Percentiles rank a stretch among this genome's conserved stretches.
phyloP scores from a whole-genome alignment of 2,888 invertebrate species.

The Frankliniella fusca region DNA sequence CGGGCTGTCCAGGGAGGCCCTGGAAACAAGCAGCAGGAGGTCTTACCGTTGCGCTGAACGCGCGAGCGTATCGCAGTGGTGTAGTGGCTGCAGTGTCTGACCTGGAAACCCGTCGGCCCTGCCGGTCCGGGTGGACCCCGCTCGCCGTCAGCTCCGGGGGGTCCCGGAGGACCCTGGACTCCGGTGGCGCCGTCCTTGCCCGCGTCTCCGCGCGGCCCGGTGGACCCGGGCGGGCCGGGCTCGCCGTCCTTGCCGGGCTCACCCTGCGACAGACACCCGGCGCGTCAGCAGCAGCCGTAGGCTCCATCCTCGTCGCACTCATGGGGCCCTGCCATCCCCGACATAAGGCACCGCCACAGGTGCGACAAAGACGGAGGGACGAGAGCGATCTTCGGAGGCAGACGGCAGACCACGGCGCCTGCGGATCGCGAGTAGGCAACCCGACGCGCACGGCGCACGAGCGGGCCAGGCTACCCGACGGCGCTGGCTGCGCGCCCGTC shows the following conservation, averaged over 20 bases:
- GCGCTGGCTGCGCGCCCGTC: neutral
- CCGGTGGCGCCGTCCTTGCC: constrained; percentile 76
- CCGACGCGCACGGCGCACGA: neutral
- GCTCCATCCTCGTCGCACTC: too few species aligned
- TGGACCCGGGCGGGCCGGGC: constrained; percentile 66
- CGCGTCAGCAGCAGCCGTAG: too few species aligned
- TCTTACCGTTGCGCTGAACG: neutral
- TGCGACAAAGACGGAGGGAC: too few species aligned
- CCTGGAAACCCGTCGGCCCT: constrained; percentile 77
- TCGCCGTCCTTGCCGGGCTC: constrained; percentile 78
- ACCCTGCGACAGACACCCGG: constrained; percentile 52
- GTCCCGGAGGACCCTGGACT: constrained; percentile 67
- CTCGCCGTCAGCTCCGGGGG: constrained; percentile 61
- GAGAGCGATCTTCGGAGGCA: too few species aligned
- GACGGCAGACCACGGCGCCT: neutral
- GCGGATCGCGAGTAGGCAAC: neutral
- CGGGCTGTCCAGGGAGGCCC: constrained; percentile 71
- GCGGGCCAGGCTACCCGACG: neutral
- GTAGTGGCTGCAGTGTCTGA: constrained; percentile 45
- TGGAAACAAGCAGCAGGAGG: constrained; percentile 42
- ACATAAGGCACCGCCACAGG: too few species aligned
- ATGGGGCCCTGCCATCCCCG: too few species aligned
- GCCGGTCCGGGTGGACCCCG: constrained; percentile 61
- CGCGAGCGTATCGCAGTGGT: neutral
- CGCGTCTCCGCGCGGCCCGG: constrained; percentile 73